Evolutionary conservation across 2,113 vertebrate species (phyloP).

Genomic region (Todiramphus saurophagus): DNA sequence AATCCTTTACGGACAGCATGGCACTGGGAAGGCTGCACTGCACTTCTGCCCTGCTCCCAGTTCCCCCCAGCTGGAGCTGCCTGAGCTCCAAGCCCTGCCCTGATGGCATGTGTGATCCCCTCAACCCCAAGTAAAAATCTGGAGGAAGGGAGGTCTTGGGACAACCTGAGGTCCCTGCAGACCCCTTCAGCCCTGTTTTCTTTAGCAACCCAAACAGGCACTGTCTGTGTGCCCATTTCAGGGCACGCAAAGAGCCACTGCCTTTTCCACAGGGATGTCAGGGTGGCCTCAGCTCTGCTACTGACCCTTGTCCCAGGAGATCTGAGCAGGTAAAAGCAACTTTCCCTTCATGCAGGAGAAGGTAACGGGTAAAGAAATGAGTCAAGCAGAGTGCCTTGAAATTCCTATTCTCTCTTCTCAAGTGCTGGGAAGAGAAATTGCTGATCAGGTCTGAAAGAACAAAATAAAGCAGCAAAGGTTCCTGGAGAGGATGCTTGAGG

Average conservation of each 20-base stretch:
- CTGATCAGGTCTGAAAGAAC: not conserved
- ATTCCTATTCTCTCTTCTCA: not conserved
- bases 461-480: not conserved
- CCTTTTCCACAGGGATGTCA: accelerated
- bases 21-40: not conserved
- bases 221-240: not conserved
- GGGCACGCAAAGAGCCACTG: accelerated
- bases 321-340: not conserved
- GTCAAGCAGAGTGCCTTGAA: not conserved
- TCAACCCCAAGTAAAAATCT: not conserved
- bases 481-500: not conserved
- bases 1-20: not conserved
- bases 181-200: not conserved
- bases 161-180: not conserved
- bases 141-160: not conserved
- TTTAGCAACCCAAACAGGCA: not conserved
- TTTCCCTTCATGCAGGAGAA: not conserved
- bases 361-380: not conserved
- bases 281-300: not conserved
- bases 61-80: not conserved
- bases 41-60: accelerated
- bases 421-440: not conserved
- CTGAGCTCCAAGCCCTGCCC: not conserved
- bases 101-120: not conserved
- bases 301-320: not conserved